phyloP scores from a whole-genome alignment of 2,113 vertebrate genomes.

The Campylomormyrus numenius region DNA sequence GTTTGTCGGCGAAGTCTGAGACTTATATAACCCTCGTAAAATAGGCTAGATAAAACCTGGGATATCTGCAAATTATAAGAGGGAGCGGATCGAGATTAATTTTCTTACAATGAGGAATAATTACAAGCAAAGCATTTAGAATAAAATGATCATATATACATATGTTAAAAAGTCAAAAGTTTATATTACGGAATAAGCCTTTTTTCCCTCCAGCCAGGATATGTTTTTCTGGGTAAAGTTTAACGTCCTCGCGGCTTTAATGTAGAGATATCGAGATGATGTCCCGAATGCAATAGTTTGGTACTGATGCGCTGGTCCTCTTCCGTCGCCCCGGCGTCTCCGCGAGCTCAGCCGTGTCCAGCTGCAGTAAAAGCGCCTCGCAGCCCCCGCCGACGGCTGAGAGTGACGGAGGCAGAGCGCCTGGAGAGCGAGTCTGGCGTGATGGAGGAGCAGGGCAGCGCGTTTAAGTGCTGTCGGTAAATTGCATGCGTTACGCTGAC shows the following conservation, averaged over 20 bases:
- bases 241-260: background rate
- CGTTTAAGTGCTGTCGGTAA: background rate
- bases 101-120: background rate
- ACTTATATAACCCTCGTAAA: conserved; percentile 10
- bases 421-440: background rate
- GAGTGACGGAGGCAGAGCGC: conserved; percentile 7
- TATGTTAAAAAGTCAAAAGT: conserved; percentile 1
- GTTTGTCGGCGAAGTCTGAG: conserved; percentile 3
- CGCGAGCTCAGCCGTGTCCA: background rate
- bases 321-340: background rate
- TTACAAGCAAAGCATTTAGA: background rate
- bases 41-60: background rate
- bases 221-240: background rate
- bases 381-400: background rate
- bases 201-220: background rate
- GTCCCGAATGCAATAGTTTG: background rate
- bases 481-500: background rate
- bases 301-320: background rate
- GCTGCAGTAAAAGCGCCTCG: conserved; percentile 1
- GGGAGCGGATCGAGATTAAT: background rate
- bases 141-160: background rate
- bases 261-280: background rate
- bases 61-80: background rate
- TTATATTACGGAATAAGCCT: background rate
- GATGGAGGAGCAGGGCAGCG: background rate